Percentiles rank a stretch among this genome's conserved stretches.
Conservation (phyloP, 2,888 invertebrate genomes). For the Silvanus unidentatus region DNA sequence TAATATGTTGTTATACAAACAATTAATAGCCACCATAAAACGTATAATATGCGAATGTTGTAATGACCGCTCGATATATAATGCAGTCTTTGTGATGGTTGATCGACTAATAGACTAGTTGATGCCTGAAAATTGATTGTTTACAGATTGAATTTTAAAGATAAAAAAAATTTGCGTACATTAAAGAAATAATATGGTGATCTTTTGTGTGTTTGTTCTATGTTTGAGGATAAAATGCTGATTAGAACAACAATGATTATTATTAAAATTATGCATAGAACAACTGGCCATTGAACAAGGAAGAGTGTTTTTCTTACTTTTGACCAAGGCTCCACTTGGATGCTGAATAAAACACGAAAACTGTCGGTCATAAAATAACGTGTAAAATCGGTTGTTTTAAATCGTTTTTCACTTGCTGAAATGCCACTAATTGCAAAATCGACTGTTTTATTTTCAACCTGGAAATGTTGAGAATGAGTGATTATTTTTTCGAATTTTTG, state of each 20-base stretch:
- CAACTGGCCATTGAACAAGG: conserved; percentile 4
- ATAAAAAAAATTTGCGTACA: too few species aligned
- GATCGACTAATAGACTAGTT: conserved; percentile 9
- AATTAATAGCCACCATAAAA: conserved; percentile 20
- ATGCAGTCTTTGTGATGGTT: conserved; percentile 5
- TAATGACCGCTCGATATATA: conserved; percentile 1
- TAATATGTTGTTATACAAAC: conserved; percentile 14
- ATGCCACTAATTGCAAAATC: conserved; percentile 20
- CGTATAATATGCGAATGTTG: conserved; percentile 13
- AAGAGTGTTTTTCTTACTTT: conserved; percentile 8
- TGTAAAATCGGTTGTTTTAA: conserved; percentile 13
- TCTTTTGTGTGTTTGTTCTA: too few species aligned
- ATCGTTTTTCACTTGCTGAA: conserved; percentile 11
- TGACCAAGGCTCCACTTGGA: conserved; percentile 5
- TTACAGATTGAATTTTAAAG: too few species aligned
- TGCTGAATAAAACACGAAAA: conserved; percentile 6
- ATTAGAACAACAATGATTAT: conserved; percentile 2
- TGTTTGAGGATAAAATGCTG: too few species aligned
- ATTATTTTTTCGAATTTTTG: not conserved
- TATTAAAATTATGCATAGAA: conserved; percentile 1
- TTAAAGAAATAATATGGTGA: too few species aligned
- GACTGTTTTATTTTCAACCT: conserved; percentile 9
- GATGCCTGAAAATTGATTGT: too few species aligned
- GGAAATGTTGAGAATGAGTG: conserved; percentile 2
- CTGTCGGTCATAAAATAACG: conserved; percentile 13